These are phyloP conservation scores for Halcyon senegalensis DNA, from an alignment of 2,113 vertebrate species.

Conservation along the genomic window DNA sequence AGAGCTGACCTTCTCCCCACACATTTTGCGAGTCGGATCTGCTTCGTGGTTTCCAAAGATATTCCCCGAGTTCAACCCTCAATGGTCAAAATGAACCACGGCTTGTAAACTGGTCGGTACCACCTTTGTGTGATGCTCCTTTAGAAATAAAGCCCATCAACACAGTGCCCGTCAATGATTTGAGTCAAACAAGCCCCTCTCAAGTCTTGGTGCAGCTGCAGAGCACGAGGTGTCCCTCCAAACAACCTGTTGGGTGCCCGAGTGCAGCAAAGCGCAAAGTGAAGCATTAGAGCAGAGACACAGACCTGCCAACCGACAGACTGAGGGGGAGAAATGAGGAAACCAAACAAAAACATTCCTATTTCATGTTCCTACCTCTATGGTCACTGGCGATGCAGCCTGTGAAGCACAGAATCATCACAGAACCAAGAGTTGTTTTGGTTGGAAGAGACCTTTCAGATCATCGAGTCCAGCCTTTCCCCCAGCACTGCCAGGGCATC, in stretches of 20 bases:
- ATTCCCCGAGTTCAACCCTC: not conserved
- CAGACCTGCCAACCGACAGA: not conserved
- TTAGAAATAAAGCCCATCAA: not conserved
- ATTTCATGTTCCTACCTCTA: not conserved
- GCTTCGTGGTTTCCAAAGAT: not conserved
- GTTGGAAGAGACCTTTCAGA: not conserved
- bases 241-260: not conserved
- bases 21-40: not conserved
- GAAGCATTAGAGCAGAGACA: not conserved
- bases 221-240: not conserved
- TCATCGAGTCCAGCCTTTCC: not conserved
- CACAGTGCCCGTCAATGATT: rapidly evolving
- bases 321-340: not conserved
- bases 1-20: rapidly evolving
- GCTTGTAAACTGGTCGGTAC: not conserved
- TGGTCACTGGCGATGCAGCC: not conserved
- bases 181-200: not conserved
- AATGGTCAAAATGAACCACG: not conserved
- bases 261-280: rapidly evolving
- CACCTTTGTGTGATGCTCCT: rapidly evolving
- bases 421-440: not conserved
- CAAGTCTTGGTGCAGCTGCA: not conserved
- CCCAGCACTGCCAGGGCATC: not conserved
- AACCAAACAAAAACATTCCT: not conserved
- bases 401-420: not conserved